These are phyloP conservation scores for Nymphicus hollandicus DNA, from an alignment of 2,113 vertebrate species.

Conservation along the genomic window DNA sequence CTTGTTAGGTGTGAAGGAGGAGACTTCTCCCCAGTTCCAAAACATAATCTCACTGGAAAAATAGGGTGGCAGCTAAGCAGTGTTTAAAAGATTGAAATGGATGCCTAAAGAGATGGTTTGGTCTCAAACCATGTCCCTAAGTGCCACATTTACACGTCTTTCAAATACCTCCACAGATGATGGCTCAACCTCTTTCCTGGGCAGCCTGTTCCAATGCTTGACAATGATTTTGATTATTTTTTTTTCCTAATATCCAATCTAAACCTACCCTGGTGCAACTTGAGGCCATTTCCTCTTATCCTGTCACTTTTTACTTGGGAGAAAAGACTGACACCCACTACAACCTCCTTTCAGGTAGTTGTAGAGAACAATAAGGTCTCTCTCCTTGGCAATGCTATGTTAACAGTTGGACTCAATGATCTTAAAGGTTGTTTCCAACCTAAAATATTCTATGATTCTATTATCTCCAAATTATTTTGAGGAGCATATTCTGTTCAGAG, in stretches of 20 bases:
- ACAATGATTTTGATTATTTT: not conserved
- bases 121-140: not conserved
- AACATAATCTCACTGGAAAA: not conserved
- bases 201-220: not conserved
- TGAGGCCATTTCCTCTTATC: not conserved
- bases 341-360: not conserved
- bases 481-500: not conserved
- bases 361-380: not conserved
- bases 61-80: not conserved
- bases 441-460: not conserved
- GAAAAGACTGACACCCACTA: not conserved
- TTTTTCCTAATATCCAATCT: not conserved
- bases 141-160: not conserved
- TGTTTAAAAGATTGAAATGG: not conserved
- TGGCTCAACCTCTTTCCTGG: not conserved
- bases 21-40: not conserved
- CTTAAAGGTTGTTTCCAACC: not conserved
- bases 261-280: not conserved
- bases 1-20: not conserved
- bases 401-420: not conserved
- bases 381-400: not conserved
- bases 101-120: not conserved
- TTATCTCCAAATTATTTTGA: not conserved
- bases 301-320: not conserved
- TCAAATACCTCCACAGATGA: not conserved